Conservation (phyloP, 2,888 invertebrate species). For the Cantharis flavilabris region DNA sequence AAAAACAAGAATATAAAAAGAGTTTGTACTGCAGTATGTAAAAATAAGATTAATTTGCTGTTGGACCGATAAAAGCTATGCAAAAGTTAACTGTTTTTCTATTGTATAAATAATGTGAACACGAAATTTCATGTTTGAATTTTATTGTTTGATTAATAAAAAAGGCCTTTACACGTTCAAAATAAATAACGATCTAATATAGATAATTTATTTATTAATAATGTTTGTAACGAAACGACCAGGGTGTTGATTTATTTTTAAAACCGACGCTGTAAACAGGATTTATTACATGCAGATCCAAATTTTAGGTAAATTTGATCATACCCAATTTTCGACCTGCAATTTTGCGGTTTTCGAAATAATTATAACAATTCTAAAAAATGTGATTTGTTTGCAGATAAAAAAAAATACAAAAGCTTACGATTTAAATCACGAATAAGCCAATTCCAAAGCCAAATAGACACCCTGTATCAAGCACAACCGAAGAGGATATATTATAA, state of each 20-base stretch:
- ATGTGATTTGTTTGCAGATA: no score
- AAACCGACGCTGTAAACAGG: neutral
- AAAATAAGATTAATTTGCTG: slow-evolving; percentile 1
- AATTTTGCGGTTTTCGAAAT: no score
- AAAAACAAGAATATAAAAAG: neutral
- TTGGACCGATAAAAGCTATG: neutral
- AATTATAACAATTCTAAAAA: no score
- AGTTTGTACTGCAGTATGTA: neutral
- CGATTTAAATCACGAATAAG: no score
- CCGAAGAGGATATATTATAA: no score
- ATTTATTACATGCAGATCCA: neutral
- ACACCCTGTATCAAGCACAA: no score
- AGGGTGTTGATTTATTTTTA: neutral
- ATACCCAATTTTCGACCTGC: no score
- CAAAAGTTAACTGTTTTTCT: neutral
- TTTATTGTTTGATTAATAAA: neutral
- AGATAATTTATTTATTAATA: neutral
- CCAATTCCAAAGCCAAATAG: no score
- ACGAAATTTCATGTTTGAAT: neutral
- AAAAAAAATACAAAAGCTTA: no score
- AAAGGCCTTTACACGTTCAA: neutral
- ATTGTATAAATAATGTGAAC: neutral
- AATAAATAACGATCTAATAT: neutral
- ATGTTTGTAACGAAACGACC: neutral
- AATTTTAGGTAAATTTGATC: neutral